Evolutionary conservation across 2,797 vertebrate genomes (phyloP), one percentile per base, ranked within the genome.

Genomic region (Oreochromis mossambicus): DNA sequence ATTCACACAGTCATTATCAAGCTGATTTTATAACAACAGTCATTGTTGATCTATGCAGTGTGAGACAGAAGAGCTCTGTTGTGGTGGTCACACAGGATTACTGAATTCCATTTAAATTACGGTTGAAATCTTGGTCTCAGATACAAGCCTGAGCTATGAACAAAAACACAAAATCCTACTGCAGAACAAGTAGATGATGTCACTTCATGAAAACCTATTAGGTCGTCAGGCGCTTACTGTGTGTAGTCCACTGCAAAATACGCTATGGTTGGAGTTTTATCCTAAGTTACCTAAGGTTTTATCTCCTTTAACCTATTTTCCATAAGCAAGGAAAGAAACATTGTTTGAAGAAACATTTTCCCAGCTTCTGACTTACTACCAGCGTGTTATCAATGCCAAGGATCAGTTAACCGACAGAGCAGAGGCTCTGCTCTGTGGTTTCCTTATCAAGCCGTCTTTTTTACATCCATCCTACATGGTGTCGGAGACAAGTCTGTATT

Each of bases 401-500:
- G 56, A 61, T 19, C 17, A 34, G 9, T 19, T 4, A 54, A 54
- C 51, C 10, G 50, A 24, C 51, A 54, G 51, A 12, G 5, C 51
- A 24, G 21, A 24, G 12, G 2, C 11, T 26, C 26, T 32, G 55
- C 3, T 19, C 51, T 52, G 9, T 52, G 3, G 8, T 61, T 61
- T 61, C 56, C 29, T 34, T 19, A 61, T 34, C 32, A 5, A 12
- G 32, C 10, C 1, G 19, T 36, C 9, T 36, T 7, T n/a, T 19
- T 36, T 63, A 12, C n/a, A n/a, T 12, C 58, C 10, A 36, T 63
- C 32, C 58, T 15, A 32, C n/a, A 63, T 7, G 58, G 58, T 34
- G 17, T 36, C 1, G 19, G 0, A 63, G 17, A 36, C 58, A 0
- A 0, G 10, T 36, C 10, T 63, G 56, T 61, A 7, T 61, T 61